A percentile compares a stretch with the other conserved stretches of the same genome.
phyloP scores from a whole-genome alignment of 2,113 vertebrate species.

The Grallaria varia region DNA sequence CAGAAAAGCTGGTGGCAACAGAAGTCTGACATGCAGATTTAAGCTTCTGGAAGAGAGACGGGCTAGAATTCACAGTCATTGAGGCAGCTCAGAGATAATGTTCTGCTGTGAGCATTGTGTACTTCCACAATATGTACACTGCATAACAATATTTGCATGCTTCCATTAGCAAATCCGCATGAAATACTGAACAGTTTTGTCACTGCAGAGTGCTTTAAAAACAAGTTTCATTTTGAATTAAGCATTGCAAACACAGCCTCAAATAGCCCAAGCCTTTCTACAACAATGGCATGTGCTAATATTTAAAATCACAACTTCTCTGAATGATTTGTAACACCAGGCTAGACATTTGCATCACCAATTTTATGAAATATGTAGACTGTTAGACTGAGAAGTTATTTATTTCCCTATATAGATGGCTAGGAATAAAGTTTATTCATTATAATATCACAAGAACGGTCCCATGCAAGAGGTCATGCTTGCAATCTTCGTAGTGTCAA shows the following conservation, averaged over 20 bases:
- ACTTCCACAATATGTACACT: background rate
- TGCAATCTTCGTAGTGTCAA: background rate
- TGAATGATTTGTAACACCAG: background rate
- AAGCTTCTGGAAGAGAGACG: background rate
- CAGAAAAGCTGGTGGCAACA: background rate
- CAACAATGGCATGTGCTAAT: background rate
- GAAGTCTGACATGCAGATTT: background rate
- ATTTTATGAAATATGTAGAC: background rate
- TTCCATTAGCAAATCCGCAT: background rate
- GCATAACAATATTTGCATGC: background rate
- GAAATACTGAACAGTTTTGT: background rate
- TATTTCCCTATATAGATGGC: background rate
- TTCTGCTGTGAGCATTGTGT: background rate
- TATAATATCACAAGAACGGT: background rate
- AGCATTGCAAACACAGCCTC: background rate
- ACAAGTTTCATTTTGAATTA: background rate
- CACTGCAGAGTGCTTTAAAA: background rate
- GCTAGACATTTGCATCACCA: background rate
- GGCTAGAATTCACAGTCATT: background rate
- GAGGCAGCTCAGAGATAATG: background rate
- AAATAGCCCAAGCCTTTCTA: background rate
- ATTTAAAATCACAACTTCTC: background rate
- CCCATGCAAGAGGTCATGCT: accelerated
- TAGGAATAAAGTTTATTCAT: background rate
- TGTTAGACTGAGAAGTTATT: background rate